phyloP scores from a whole-genome alignment of 2,888 invertebrate species.

The Halocaridina rubra region DNA sequence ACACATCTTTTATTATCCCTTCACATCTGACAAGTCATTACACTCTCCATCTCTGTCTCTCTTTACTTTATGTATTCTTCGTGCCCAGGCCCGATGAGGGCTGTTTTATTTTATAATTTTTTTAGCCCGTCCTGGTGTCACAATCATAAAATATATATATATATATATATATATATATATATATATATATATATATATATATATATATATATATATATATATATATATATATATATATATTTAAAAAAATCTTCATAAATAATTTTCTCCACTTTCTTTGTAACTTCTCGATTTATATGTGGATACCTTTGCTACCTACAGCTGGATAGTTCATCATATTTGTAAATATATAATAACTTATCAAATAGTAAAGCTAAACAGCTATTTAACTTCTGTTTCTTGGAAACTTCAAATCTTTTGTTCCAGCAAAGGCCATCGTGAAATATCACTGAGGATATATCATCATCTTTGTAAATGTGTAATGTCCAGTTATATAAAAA shows the following conservation, averaged over 20 bases:
- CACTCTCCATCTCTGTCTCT: no score
- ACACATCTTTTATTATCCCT: no score
- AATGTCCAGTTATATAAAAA: not conserved
- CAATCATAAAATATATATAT: not conserved
- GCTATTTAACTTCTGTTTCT: not conserved
- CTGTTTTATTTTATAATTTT: not conserved
- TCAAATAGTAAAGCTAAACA: not conserved
- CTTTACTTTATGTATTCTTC: no score
- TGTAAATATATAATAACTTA: not conserved
- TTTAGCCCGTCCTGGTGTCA: not conserved
- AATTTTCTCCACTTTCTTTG: not conserved
- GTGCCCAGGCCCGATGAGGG: no score
- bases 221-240: conserved; percentile 30
- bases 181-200: conserved; percentile 25
- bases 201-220: conserved; percentile 28
- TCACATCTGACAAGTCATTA: no score
- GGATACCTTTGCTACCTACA: no score
- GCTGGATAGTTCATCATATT: no score
- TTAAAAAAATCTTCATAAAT: conserved; percentile 2
- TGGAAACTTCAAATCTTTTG: no score
- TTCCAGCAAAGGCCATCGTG: no score
- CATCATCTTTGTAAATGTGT: not conserved
- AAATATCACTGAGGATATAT: no score
- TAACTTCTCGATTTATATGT: not conserved
- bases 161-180: conserved; percentile 13